Base-by-base conservation (phyloP, 2,797 vertebrate species). In the Spheniscus humboldti region DNA sequence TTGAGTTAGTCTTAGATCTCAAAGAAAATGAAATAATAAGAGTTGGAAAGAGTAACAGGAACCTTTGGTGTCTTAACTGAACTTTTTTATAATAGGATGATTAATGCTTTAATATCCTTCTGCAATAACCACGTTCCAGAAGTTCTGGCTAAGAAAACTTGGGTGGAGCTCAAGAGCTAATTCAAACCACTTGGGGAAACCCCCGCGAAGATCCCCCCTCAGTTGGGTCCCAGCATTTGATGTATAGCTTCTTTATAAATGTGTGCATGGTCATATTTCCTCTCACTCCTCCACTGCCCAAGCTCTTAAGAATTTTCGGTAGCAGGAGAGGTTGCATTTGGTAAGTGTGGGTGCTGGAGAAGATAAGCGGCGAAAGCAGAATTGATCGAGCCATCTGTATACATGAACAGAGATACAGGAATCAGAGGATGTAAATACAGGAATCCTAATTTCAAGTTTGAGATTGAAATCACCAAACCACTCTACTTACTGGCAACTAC, bases 21-120 rank as follows among this genome's bases (percentile, higher is more conserved):
- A 88, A 90, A 95, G 56, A 96, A 91, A 92, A 94, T 60, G 4
- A 94, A 96, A 82, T 95, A 85, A 28, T 91, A 81, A 85, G 63
- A 95, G 59, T 41, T 90, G 86, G 77, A 89, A 82, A 80, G 86
- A 90, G 60, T 55, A 90, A 55, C 73, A 90, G 90, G 83, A 96
- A 94, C 45, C 37, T 86, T 82, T 95, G 37, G 80, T 94, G 87
- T 71, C 88, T 94, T 77, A 91, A 80, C 64, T 77, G 52, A 80
- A 56, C 55, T 86, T 92, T 96, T 95, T 86, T 66, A 55, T 91
- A 92, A 95, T 92, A 67, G 24, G 22, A 94, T 94, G 94, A 96
- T 96, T 94, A 94, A 96, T 96, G 76, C 43, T 90, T 95, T 90
- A 96, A 96, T 96, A 96, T 97, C 88, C 71, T 94, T 88, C 72